Percentiles rank a stretch among this genome's conserved stretches.
Conservation (phyloP, 2,113 vertebrate genomes). For the Dermatemys mawii region DNA sequence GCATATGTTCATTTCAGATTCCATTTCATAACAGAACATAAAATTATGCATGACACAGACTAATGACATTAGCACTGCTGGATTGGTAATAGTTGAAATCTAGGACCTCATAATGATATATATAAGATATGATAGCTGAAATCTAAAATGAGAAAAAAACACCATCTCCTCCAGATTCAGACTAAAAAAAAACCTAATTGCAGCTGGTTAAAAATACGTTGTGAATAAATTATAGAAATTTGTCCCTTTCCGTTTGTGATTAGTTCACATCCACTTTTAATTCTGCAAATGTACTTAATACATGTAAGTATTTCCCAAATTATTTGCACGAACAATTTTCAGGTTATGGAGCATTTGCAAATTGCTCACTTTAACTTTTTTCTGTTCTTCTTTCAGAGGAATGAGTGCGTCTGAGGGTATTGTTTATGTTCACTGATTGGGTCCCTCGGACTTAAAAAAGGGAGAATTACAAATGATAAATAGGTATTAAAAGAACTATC, state of each 20-base stretch:
- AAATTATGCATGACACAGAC: slow-evolving; percentile 21
- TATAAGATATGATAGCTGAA: neutral
- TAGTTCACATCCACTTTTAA: neutral
- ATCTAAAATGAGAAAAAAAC: neutral
- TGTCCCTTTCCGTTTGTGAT: neutral
- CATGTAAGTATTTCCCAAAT: neutral
- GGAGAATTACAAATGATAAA: neutral
- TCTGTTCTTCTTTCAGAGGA: neutral
- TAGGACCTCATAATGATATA: neutral
- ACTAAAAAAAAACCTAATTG: neutral
- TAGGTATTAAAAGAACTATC: neutral
- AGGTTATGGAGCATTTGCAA: neutral
- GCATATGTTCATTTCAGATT: slow-evolving; percentile 22
- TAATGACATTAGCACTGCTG: slow-evolving; percentile 1
- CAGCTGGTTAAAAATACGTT: neutral
- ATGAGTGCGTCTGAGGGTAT: fast-evolving
- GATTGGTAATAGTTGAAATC: slow-evolving; percentile 7
- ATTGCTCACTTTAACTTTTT: neutral
- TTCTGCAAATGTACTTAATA: neutral
- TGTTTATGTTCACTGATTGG: neutral
- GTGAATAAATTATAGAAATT: neutral
- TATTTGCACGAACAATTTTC: neutral
- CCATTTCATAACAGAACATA: slow-evolving; percentile 30
- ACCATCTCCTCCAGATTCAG: neutral
- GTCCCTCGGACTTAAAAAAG: neutral